Evolutionary conservation across 2,113 vertebrate species (phyloP).

Genomic region (Pantherophis guttatus): DNA sequence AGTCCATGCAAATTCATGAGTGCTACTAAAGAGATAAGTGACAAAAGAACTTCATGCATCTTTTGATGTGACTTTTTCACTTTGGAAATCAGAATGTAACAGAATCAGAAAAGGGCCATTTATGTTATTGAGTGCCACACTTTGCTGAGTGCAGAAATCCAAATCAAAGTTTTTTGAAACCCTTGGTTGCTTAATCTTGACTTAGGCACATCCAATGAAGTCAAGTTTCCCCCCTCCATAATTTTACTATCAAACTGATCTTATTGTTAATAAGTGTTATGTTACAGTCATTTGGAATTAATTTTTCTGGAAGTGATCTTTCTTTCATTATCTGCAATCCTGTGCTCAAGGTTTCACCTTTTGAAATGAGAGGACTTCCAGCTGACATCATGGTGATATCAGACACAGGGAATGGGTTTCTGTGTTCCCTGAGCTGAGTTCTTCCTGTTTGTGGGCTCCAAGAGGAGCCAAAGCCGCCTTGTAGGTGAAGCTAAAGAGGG

Average conservation of each 20-base stretch:
- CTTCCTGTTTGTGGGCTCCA: too few species aligned
- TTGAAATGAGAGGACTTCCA: too few species aligned
- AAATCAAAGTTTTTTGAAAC: neutral
- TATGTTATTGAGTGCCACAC: neutral
- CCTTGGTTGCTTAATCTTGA: neutral
- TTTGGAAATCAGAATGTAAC: neutral
- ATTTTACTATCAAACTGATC: neutral
- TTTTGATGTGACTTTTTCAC: neutral
- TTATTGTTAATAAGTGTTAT: neutral
- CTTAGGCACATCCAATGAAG: neutral
- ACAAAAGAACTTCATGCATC: slow-evolving; percentile 19
- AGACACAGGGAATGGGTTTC: too few species aligned
- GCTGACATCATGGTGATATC: too few species aligned
- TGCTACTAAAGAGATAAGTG: slow-evolving; percentile 53
- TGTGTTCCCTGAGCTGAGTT: too few species aligned
- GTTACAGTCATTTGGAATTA: neutral
- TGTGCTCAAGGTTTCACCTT: neutral
- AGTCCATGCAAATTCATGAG: slow-evolving; percentile 53
- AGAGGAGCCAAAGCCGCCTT: too few species aligned
- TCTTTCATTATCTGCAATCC: neutral
- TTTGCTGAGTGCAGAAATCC: neutral
- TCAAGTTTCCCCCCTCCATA: neutral
- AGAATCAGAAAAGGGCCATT: neutral
- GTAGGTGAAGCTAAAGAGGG: too few species aligned
- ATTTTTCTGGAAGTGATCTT: neutral